A percentile compares a stretch with the other conserved stretches of the same genome.
phyloP scores from a whole-genome alignment of 2,888 invertebrate species.

The Ypsolopha sequella region DNA sequence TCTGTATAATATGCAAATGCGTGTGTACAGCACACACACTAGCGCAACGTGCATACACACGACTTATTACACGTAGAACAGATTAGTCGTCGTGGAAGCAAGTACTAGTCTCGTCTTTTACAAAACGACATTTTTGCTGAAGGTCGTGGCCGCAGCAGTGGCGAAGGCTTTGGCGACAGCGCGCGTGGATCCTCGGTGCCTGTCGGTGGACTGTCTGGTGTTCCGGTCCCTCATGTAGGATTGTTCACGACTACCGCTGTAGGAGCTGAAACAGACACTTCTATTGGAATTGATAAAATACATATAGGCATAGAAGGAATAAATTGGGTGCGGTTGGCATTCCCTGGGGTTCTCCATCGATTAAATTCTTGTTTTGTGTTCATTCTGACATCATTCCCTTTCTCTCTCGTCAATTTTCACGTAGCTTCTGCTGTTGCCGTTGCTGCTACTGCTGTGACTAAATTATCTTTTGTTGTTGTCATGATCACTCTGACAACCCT shows the following conservation, averaged over 20 bases:
- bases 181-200: constrained; percentile 17
- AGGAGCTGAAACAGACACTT: background rate
- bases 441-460: constrained; percentile 13
- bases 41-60: too few relatives aligned
- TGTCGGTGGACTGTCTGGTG: constrained; percentile 15
- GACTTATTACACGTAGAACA: too few relatives aligned
- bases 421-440: constrained; percentile 26
- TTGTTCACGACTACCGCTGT: constrained; percentile 27
- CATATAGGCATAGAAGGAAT: too few relatives aligned
- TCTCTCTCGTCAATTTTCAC: too few relatives aligned
- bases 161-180: constrained; percentile 23
- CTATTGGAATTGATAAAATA: background rate
- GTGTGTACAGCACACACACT: too few relatives aligned
- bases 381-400: too few relatives aligned
- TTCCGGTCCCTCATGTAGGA: constrained; percentile 21
- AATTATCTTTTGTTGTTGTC: constrained; percentile 3
- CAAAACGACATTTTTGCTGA: background rate
- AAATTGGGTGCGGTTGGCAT: background rate
- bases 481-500: constrained; percentile 18
- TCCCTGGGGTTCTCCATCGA: background rate
- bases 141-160: constrained; percentile 19
- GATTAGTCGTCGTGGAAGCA: background rate
- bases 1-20: too few relatives aligned
- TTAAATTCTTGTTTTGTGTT: constrained; percentile 1
- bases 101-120: background rate